These are phyloP conservation scores for Rutpela maculata DNA, from an alignment of 2,888 invertebrate species.

Conservation along the genomic window DNA sequence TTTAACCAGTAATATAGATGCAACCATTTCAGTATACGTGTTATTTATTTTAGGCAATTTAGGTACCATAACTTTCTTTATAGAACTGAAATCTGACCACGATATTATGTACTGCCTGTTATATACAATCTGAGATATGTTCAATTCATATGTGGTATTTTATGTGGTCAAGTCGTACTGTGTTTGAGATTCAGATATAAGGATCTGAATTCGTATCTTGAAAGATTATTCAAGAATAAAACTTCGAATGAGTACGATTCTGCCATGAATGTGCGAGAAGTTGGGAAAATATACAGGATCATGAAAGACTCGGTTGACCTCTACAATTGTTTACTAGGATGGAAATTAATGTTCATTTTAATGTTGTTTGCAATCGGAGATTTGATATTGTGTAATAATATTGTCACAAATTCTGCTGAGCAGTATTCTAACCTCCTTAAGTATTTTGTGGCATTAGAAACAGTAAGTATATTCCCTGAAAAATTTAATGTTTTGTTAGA, in stretches of 20 bases:
- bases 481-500: too few species aligned
- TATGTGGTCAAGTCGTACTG: neutral
- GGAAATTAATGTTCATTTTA: neutral
- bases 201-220: slow-evolving; percentile 9
- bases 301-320: neutral
- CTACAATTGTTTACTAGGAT: neutral
- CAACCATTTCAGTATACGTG: neutral
- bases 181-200: slow-evolving; percentile 12
- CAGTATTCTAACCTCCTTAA: too few species aligned
- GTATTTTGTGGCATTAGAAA: too few species aligned
- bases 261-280: neutral
- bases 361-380: neutral
- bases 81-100: too few species aligned
- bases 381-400: neutral
- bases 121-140: too few species aligned
- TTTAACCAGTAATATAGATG: neutral
- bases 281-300: neutral
- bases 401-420: too few species aligned
- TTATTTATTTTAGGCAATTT: neutral
- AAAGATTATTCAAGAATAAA: neutral
- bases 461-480: too few species aligned
- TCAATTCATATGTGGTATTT: neutral
- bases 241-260: neutral
- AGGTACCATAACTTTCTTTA: neutral
- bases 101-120: too few species aligned